Evolutionary conservation across 1,140 invertebrate species (phyloP), one percentile per base, ranked within the genome.

Genomic region (Calliopsis andreniformis): DNA sequence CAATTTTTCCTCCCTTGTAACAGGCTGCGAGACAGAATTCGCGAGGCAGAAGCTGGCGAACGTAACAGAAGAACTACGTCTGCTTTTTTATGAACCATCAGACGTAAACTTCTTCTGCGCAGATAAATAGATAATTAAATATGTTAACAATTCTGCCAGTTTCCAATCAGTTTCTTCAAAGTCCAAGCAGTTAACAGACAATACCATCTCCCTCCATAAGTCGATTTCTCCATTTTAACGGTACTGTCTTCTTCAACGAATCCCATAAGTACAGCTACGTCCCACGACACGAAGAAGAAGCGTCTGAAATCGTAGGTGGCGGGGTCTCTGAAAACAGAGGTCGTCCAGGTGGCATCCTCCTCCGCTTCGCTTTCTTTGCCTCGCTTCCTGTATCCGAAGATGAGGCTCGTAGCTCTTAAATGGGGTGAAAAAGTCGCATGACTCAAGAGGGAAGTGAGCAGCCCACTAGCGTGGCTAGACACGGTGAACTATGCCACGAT

Each of bases 391-490:
- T 43, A 18, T 55, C 56, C 23, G 7, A 23, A 43, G 42, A 3
- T 10, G 16, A 30, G 45, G 35, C 39, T 59, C 25, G 59, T 42
- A 35, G 28, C 70, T 63, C 30, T 73, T 82, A 86, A 86, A 87
- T 87, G 70, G 84, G 35, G 84, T 85, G 73, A 85, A 86, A 87
- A 87, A 82, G 78, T 78, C 63, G 42, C 63, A 79, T 85, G 86
- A 85, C 83, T 86, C 82, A 86, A 80, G 47, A 76, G 25, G 56
- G 49, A 51, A 32, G 32, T 47, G 47, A 35, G 43, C 47, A 32
- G 59, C 28, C 53, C 61, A 39, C 6, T 39, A 10, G 18, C 16
- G 45, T 5, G 18, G 51, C 71, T 10, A 59, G 62, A 51, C 47
- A 35, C 64, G 42, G 78, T 66, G 71, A 80, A 64, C 78, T 77